Evolutionary conservation across 2,113 vertebrate genomes (phyloP).

Genomic region (Clarias magur): DNA sequence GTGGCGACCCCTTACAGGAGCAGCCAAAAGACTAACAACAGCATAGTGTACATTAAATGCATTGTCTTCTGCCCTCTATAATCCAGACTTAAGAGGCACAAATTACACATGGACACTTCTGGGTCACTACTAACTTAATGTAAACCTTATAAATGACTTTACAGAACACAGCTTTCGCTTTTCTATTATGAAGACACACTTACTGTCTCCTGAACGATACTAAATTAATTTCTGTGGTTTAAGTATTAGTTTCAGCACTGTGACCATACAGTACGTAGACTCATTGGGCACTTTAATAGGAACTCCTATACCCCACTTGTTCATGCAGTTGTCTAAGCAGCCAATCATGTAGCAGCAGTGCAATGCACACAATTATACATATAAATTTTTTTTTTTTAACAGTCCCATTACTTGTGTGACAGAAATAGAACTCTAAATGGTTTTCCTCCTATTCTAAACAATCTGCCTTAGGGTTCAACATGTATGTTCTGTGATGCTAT

Average conservation of each 20-base stretch:
- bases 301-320: background rate
- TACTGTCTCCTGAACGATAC: background rate
- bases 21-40: background rate
- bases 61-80: slow-evolving; percentile 29
- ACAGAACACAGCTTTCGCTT: background rate
- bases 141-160: slow-evolving; percentile 8
- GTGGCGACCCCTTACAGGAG: too few relatives aligned
- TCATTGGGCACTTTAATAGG: background rate
- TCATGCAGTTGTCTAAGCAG: background rate
- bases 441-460: background rate
- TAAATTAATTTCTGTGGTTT: background rate
- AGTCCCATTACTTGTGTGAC: background rate
- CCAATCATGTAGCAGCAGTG: background rate
- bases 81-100: slow-evolving; percentile 44
- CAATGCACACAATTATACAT: background rate
- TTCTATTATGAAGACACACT: background rate
- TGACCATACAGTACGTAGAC: background rate
- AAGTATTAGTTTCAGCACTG: background rate
- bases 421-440: background rate
- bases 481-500: background rate
- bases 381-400: background rate
- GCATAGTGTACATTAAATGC: slow-evolving; percentile 13
- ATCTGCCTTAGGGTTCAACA: background rate
- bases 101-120: slow-evolving; percentile 35
- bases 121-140: slow-evolving; percentile 46